Percentiles rank a stretch among this genome's conserved stretches.
Conservation (phyloP, 2,113 vertebrate genomes). For the Zapornia atra region DNA sequence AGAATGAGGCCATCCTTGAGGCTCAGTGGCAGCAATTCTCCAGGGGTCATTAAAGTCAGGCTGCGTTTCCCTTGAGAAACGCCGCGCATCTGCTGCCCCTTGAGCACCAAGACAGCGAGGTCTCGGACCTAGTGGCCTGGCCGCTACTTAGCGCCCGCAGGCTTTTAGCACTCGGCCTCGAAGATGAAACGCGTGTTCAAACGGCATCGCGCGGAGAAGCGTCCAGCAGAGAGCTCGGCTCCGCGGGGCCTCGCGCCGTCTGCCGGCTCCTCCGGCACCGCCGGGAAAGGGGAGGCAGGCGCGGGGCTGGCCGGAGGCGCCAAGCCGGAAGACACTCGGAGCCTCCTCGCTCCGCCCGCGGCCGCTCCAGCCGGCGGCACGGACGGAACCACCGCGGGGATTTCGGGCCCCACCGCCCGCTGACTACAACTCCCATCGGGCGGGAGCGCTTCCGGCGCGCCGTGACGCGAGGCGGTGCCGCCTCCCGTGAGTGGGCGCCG, state of each 20-base stretch:
- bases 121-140: no score
- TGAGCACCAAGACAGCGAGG: not conserved
- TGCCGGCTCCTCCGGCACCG: not conserved
- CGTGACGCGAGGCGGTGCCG: not conserved
- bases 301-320: no score
- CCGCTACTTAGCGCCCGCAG: rapidly evolving
- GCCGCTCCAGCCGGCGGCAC: not conserved
- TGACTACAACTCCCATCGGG: conserved; percentile 41
- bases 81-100: rapidly evolving
- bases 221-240: rapidly evolving
- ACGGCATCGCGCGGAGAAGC: rapidly evolving
- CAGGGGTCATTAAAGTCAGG: not conserved
- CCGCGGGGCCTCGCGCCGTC: not conserved
- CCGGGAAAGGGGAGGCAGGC: not conserved
- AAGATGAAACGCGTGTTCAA: rapidly evolving
- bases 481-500: not conserved
- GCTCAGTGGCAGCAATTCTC: not conserved
- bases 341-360: not conserved
- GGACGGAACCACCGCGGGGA: no score
- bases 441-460: not conserved
- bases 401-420: no score
- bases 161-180: no score
- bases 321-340: no score
- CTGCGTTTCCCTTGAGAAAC: rapidly evolving
- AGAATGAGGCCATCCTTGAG: not conserved